Conservation (phyloP, 2,888 invertebrate species). For the Linnaemya vulpina region DNA sequence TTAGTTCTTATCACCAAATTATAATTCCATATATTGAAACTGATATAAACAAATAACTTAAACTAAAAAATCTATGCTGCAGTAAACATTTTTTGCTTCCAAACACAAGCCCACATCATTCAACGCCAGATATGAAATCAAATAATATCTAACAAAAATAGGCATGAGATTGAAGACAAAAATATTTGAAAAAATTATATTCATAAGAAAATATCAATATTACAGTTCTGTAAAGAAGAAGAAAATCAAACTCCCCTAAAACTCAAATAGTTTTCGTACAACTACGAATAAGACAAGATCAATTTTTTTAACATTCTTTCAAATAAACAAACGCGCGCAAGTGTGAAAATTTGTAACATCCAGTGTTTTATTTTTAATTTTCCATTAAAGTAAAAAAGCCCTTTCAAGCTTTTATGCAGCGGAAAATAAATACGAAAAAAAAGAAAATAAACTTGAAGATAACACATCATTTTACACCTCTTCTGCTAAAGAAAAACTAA, state of each 20-base stretch:
- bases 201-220: neutral
- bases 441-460: conserved; percentile 25
- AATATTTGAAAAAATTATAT: neutral
- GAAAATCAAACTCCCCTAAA: conserved; percentile 9
- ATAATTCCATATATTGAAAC: neutral
- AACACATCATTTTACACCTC: conserved; percentile 65
- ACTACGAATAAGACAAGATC: conserved; percentile 17
- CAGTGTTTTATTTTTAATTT: conserved; percentile 18
- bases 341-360: conserved; percentile 47
- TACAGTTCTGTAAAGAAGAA: neutral
- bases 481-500: neutral
- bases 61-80: conserved; percentile 23
- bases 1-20: conserved; percentile 10
- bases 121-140: conserved; percentile 50
- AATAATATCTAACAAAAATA: conserved; percentile 44
- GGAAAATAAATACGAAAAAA: conserved; percentile 5
- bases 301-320: conserved; percentile 37
- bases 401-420: conserved; percentile 11
- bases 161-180: neutral
- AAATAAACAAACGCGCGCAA: conserved; percentile 65
- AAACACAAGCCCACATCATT: conserved; percentile 64
- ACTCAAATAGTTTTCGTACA: conserved; percentile 15
- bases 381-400: conserved; percentile 25
- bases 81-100: conserved; percentile 49
- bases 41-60: conserved; percentile 31